These are phyloP conservation scores for Oophaga sylvatica DNA, from an alignment of 2,797 vertebrate genomes.

Conservation along the genomic window DNA sequence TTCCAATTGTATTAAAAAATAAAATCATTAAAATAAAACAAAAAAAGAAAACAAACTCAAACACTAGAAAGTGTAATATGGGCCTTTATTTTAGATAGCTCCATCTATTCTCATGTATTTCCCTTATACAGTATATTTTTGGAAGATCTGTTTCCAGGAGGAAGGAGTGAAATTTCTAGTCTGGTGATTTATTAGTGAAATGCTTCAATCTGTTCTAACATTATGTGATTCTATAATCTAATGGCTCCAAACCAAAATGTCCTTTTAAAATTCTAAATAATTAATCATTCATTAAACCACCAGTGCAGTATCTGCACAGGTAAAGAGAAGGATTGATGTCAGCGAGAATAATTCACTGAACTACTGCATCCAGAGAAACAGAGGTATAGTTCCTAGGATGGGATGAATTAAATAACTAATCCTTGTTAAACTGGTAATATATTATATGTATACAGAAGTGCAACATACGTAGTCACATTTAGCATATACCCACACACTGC, in stretches of 20 bases:
- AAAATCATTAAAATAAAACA: too few species aligned
- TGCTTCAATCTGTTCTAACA: neutral
- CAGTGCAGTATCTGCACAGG: neutral
- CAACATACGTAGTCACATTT: neutral
- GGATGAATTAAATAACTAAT: neutral
- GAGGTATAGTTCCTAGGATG: neutral
- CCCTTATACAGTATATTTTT: neutral
- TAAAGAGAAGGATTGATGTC: neutral
- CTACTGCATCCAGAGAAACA: neutral
- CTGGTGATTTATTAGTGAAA: neutral
- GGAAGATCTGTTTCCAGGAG: neutral
- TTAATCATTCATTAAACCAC: neutral
- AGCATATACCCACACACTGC: neutral
- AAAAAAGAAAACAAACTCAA: too few species aligned
- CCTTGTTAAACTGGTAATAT: neutral
- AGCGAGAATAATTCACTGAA: neutral
- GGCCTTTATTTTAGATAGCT: neutral
- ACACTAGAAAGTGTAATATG: neutral
- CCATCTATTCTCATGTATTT: neutral
- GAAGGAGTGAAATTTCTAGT: neutral
- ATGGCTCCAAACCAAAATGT: neutral
- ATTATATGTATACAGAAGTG: neutral
- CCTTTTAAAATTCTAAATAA: constrained; percentile 8
- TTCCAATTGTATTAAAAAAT: too few species aligned
- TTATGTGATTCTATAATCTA: neutral